These are phyloP conservation scores for Pedetes capensis DNA, from an alignment of 2,113 vertebrate genomes.

Conservation along the genomic window DNA sequence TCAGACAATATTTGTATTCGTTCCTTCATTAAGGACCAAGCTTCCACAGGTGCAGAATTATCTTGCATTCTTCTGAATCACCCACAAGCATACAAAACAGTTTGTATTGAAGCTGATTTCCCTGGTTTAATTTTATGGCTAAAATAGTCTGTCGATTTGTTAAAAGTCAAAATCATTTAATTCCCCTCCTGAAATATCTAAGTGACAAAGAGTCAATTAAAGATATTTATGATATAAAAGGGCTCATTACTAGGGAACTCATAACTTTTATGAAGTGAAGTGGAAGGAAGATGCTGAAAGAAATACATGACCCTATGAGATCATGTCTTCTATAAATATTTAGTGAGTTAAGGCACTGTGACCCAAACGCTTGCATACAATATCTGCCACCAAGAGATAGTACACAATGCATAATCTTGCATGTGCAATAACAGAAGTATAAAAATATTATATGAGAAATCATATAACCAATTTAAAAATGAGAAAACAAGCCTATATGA, in stretches of 20 bases:
- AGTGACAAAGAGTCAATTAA: background rate
- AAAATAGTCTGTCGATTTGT: constrained; percentile 31
- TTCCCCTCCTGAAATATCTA: background rate
- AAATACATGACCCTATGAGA: background rate
- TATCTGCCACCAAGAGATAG: background rate
- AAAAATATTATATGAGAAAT: background rate
- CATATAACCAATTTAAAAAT: background rate
- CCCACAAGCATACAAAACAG: background rate
- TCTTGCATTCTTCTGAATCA: background rate
- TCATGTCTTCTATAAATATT: background rate
- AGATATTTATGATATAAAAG: background rate
- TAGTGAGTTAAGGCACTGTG: background rate
- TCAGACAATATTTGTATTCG: background rate
- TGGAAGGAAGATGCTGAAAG: background rate
- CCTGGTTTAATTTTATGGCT: background rate
- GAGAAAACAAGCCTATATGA: background rate
- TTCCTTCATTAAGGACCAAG: background rate
- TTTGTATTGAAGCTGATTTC: background rate
- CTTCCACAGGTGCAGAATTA: background rate
- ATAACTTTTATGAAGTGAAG: background rate
- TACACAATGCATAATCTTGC: background rate
- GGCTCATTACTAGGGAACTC: background rate
- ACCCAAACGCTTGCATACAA: background rate
- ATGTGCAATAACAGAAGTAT: background rate
- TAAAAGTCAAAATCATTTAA: background rate